A percentile compares a stretch with the other conserved stretches of the same genome.
Evolutionary conservation across 2,888 invertebrate genomes (phyloP).

Genomic region (Spisula subtruncata): DNA sequence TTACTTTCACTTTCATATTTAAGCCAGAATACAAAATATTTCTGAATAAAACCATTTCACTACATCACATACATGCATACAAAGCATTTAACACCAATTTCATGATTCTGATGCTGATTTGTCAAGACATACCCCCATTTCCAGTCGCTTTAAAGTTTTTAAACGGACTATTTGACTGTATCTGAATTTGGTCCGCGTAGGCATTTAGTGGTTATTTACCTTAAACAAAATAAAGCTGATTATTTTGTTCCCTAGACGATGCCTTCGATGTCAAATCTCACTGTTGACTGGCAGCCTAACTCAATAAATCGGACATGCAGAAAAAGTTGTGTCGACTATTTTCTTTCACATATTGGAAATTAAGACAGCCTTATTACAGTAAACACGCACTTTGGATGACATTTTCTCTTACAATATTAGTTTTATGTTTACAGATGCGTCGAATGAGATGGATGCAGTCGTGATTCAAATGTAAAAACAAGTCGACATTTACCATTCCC

Average conservation of each 20-base stretch:
- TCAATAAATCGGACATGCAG: not conserved
- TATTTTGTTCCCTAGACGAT: not conserved
- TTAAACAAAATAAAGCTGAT: not conserved
- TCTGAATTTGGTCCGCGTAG: no score
- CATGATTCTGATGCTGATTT: no score
- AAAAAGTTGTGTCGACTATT: not conserved
- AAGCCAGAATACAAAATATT: no score
- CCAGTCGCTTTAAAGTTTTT: no score
- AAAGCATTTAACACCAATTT: no score
- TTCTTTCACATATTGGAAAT: not conserved
- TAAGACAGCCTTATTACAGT: not conserved
- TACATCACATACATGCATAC: no score
- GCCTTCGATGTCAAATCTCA: not conserved
- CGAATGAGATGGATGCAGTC: not conserved
- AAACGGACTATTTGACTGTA: no score
- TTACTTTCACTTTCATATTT: no score
- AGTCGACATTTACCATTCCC: not conserved
- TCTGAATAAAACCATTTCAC: no score
- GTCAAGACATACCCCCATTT: no score
- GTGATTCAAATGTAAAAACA: not conserved
- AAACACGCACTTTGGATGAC: not conserved
- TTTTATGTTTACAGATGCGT: conserved; percentile 3
- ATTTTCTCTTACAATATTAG: not conserved
- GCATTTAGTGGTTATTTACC: no score
- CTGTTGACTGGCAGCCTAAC: not conserved